These are phyloP conservation scores for Butorides virescens DNA, from an alignment of 2,113 vertebrate genomes.

Conservation along the genomic window DNA sequence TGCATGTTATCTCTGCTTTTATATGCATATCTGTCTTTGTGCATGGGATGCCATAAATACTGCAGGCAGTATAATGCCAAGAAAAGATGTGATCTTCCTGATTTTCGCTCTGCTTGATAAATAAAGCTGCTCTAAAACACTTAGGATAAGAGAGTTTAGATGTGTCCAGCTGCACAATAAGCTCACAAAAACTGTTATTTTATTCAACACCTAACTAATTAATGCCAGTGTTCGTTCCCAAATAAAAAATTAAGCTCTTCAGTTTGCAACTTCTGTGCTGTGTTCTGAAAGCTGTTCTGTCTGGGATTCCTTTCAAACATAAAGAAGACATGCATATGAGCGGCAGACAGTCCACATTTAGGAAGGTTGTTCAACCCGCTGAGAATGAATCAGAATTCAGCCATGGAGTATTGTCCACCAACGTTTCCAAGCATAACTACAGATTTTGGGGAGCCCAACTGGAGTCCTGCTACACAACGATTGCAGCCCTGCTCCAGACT, in stretches of 20 bases:
- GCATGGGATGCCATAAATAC: background rate
- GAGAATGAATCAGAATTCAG: background rate
- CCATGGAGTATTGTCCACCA: background rate
- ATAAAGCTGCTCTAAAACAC: background rate
- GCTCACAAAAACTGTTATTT: background rate
- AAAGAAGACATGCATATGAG: background rate
- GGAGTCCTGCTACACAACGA: background rate
- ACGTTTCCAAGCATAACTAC: background rate
- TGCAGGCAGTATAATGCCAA: background rate
- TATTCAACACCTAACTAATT: conserved; percentile 15
- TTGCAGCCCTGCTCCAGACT: background rate
- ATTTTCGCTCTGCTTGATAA: background rate
- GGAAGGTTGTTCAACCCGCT: background rate
- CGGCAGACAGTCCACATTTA: background rate
- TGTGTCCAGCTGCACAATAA: background rate
- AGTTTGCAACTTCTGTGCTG: background rate
- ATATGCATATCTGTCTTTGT: background rate
- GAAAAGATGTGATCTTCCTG: background rate
- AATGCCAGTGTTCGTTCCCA: background rate
- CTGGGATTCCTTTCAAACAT: background rate
- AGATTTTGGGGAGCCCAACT: background rate
- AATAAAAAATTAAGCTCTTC: conserved; percentile 15
- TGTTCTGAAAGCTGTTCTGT: background rate
- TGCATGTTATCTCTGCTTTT: background rate
- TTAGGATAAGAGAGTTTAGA: background rate